These are phyloP conservation scores for Oxyscelio sp. DNA, from an alignment of 2,888 invertebrate species.

Conservation along the genomic window DNA sequence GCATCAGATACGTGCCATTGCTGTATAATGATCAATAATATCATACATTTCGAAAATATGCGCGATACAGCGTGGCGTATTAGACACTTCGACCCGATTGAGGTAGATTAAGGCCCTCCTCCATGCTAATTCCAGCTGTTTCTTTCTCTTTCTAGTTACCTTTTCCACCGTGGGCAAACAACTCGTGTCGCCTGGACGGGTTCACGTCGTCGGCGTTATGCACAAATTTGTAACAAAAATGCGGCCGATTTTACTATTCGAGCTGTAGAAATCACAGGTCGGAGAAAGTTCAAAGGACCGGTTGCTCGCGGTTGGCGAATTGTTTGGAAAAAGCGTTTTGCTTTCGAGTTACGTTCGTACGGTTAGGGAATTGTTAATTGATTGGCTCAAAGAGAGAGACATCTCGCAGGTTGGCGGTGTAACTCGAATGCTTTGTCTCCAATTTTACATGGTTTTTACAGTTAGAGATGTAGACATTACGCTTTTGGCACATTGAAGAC, in stretches of 20 bases:
- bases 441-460: background rate
- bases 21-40: slow-evolving; percentile 66
- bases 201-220: background rate
- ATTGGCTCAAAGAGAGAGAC: background rate
- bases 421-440: background rate
- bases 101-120: slow-evolving; percentile 13
- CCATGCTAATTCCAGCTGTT: slow-evolving; percentile 16
- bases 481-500: background rate
- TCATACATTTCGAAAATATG: slow-evolving; percentile 36
- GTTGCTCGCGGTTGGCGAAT: background rate
- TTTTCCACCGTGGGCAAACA: background rate
- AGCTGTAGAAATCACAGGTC: no score
- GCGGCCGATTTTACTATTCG: background rate
- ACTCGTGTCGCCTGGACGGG: background rate
- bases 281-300: background rate
- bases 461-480: no score
- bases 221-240: background rate
- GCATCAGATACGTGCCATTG: slow-evolving; percentile 68
- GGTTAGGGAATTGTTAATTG: background rate
- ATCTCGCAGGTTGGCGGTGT: background rate
- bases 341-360: no score
- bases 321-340: no score
- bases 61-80: slow-evolving; percentile 27
- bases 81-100: slow-evolving; percentile 39
- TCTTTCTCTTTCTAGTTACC: no score